phyloP scores from a whole-genome alignment of 2,888 invertebrate species.

The Polyploca ridens region DNA sequence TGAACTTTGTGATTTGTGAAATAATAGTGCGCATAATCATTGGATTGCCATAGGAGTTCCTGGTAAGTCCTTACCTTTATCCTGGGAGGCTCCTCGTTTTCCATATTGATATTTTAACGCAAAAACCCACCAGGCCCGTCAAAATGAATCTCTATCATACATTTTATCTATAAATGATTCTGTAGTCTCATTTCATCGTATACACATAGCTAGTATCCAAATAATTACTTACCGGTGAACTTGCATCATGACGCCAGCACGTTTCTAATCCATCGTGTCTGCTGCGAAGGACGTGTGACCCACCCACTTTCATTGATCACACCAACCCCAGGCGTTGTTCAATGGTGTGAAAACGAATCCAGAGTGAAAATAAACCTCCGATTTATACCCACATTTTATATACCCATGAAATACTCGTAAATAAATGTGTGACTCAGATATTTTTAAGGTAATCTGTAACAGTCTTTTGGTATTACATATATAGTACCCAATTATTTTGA shows the following conservation, averaged over 20 bases:
- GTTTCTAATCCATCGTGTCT: slow-evolving; percentile 15
- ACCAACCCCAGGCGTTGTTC: slow-evolving; percentile 32
- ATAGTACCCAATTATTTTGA: neutral
- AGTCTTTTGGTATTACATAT: neutral
- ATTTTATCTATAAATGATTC: no score
- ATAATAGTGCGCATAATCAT: no score
- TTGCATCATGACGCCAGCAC: neutral
- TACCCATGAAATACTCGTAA: slow-evolving; percentile 30
- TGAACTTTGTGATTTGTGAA: no score
- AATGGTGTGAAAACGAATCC: slow-evolving; percentile 36
- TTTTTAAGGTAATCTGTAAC: neutral
- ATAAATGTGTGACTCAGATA: slow-evolving; percentile 18
- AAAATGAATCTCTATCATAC: no score
- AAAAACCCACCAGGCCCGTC: no score
- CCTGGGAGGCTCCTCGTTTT: no score
- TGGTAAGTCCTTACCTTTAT: no score
- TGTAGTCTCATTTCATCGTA: neutral
- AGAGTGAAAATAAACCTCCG: slow-evolving; percentile 37
- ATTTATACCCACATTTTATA: slow-evolving; percentile 39
- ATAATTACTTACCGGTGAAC: neutral
- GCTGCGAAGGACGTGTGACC: slow-evolving; percentile 12
- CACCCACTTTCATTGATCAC: slow-evolving; percentile 22
- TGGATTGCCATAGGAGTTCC: no score
- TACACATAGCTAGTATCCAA: neutral
- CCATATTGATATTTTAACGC: no score